These are phyloP conservation scores for Strix uralensis DNA, from an alignment of 2,113 vertebrate genomes.

Conservation along the genomic window DNA sequence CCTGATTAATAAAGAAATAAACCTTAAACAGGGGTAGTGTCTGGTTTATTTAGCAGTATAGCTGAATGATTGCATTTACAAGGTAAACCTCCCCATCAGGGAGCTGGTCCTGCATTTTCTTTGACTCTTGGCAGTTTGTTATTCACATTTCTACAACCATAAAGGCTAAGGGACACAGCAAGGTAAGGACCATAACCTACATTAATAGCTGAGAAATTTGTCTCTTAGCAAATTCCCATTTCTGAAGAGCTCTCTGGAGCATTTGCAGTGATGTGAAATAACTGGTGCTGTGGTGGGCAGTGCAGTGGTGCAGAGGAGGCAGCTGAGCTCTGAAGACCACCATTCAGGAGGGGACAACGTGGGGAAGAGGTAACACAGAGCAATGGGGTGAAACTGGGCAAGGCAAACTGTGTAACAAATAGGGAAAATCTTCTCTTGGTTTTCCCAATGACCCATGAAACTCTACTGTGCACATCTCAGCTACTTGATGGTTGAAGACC, in stretches of 20 bases:
- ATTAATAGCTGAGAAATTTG: neutral
- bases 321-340: neutral
- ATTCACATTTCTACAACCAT: neutral
- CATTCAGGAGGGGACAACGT: fast-evolving
- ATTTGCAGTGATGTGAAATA: neutral
- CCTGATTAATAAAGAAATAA: neutral
- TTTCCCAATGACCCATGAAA: neutral
- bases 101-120: neutral
- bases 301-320: neutral
- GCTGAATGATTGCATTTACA: neutral
- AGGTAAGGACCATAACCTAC: neutral
- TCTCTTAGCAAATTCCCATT: neutral
- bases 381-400: neutral
- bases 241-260: neutral
- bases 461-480: neutral
- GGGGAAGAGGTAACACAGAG: neutral
- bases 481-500: neutral
- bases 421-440: neutral
- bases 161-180: neutral
- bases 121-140: neutral
- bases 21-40: neutral
- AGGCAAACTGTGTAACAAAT: neutral
- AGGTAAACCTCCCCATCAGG: neutral
- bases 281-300: neutral
- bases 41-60: neutral